Percentiles rank a stretch among this genome's conserved stretches.
Evolutionary conservation across 92 coral and sea anemone genomes (phyloP).

Genomic region (Parazoanthus darwini): DNA sequence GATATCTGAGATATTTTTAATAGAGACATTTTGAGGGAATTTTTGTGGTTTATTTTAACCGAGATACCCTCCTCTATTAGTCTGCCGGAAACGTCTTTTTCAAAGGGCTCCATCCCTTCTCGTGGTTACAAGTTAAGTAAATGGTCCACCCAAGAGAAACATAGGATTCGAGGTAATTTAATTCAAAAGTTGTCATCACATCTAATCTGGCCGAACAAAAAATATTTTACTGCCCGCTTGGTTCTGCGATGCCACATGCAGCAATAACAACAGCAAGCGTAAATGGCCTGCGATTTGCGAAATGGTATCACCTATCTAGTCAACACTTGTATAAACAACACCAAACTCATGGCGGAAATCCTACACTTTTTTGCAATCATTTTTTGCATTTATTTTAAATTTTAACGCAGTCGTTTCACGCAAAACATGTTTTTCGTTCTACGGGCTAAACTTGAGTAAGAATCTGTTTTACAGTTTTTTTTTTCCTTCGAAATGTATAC

Average conservation of each 20-base stretch:
- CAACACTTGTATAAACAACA: conserved; percentile 24
- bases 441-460: background rate
- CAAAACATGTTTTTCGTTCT: background rate
- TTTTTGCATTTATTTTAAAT: background rate
- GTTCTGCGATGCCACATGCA: conserved; percentile 16
- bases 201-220: background rate
- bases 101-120: background rate
- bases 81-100: conserved; percentile 23
- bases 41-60: background rate
- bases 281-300: conserved; percentile 23
- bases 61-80: too few species aligned
- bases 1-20: background rate
- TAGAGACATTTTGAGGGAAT: background rate
- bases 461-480: background rate
- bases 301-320: background rate
- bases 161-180: background rate
- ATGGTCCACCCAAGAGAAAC: conserved; percentile 5
- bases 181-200: conserved; percentile 26
- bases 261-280: background rate
- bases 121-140: conserved; percentile 6
- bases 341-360: background rate
- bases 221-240: background rate
- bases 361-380: conserved; percentile 1
- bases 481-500: background rate
- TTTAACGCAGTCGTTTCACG: background rate